Evolutionary conservation across 2,797 vertebrate genomes (phyloP), one percentile per base, ranked within the genome.

Genomic region (Crypturellus tataupa): DNA sequence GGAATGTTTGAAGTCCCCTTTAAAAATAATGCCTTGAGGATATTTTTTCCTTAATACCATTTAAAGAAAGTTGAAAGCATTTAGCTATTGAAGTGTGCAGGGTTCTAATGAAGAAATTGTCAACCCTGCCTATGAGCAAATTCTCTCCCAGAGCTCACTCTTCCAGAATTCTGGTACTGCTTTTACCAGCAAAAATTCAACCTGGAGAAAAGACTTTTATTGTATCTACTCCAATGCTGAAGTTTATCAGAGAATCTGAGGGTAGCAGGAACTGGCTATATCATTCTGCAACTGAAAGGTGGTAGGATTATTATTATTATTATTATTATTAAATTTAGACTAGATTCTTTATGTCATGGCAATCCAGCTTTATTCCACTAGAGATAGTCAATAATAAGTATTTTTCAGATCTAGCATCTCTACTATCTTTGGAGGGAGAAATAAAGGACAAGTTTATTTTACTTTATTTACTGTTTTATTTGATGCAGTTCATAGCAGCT

Each of bases 21-120:
- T 97, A 98, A 97, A 97, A 97, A 98, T 97, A 98, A 97, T 96
- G 97, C 97, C 97, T 98, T 75, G 85, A 97, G 97, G 97, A 97
- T 98, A 97, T 98, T 98, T 98, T 97, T 93, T 86, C 88, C 97
- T 93, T 97, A 97, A 97, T 95, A 95, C 91, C 93, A 94, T 96
- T 97, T 97, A 96, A 97, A 97, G 97, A 95, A 98, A 97, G 96
- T 96, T 98, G 97, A 98, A 98, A 98, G 97, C 94, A 94, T 96
- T 97, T 97, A 97, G 95, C 95, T 96, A 95, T 89, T 92, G 94
- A 97, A 98, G 94, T 78, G 63, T 94, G 88, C 87, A 89, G 96
- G 81, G 79, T 96, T 97, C 95, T 97, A 97, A 95, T 97, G 97
- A 97, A 97, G 95, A 85, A 95, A 97, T 97, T 96, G 97, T 96